Percentiles rank a stretch among this genome's conserved stretches.
Evolutionary conservation across 2,113 vertebrate species (phyloP).

Genomic region (Peromyscus maniculatus): DNA sequence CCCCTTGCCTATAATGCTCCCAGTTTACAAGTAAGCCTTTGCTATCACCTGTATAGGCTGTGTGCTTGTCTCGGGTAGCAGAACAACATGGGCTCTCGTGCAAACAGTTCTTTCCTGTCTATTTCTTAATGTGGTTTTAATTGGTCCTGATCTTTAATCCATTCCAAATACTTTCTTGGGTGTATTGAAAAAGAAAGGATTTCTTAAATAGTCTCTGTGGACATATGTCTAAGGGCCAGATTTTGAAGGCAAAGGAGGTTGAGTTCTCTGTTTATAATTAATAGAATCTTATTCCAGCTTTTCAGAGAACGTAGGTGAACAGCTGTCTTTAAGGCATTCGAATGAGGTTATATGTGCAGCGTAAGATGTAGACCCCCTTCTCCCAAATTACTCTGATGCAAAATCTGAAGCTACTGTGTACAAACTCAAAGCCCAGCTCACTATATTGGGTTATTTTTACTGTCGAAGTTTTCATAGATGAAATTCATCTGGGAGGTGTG

Average conservation of each 20-base stretch:
- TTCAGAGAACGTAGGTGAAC: neutral
- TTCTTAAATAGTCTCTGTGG: slow-evolving; percentile 34
- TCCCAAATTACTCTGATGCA: neutral
- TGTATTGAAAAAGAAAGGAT: slow-evolving; percentile 60
- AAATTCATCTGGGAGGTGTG: slow-evolving; percentile 34
- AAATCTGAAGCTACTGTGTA: neutral
- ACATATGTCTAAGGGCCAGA: neutral
- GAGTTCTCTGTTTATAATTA: slow-evolving; percentile 33
- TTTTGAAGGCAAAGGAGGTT: neutral
- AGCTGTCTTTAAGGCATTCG: neutral
- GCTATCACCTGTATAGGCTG: neutral
- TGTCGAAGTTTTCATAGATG: neutral
- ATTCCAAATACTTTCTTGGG: slow-evolving; percentile 55
- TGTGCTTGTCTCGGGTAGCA: slow-evolving; percentile 26
- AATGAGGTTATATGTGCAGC: neutral
- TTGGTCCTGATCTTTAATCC: slow-evolving; percentile 53
- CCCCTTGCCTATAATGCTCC: slow-evolving; percentile 97
- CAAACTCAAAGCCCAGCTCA: neutral
- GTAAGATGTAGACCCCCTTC: neutral
- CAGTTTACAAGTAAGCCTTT: slow-evolving; percentile 95
- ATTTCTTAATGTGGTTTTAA: slow-evolving; percentile 70
- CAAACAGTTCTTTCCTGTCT: slow-evolving; percentile 20
- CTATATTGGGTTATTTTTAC: slow-evolving; percentile 3
- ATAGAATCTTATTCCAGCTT: neutral
- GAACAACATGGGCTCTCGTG: slow-evolving; percentile 55